Evolutionary conservation across 2,113 vertebrate species (phyloP).

Genomic region (Tor tambroides): DNA sequence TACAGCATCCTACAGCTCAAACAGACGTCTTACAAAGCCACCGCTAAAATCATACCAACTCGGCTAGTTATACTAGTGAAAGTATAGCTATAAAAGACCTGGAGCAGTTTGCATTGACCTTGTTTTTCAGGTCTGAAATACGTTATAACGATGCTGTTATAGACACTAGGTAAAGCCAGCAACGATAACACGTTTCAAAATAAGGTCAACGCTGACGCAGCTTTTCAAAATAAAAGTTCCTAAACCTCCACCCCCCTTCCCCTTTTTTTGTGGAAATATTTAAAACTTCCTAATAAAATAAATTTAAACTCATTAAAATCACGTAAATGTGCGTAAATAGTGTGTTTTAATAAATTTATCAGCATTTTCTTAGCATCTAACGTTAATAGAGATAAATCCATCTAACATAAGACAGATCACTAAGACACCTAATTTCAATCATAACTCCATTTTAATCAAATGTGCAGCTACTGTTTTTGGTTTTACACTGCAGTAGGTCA

Average conservation of each 20-base stretch:
- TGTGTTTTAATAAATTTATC: too few relatives aligned
- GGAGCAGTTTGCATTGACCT: not conserved
- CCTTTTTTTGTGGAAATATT: not conserved
- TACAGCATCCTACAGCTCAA: not conserved
- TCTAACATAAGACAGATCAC: too few relatives aligned
- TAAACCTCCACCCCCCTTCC: too few relatives aligned
- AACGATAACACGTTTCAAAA: not conserved
- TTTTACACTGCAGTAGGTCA: not conserved
- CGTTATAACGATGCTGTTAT: not conserved
- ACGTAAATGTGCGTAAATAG: not conserved
- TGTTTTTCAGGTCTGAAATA: not conserved
- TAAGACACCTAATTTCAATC: too few relatives aligned
- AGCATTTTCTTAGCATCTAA: not conserved
- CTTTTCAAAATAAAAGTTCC: slow-evolving; percentile 49
- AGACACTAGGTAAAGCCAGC: slow-evolving; percentile 29
- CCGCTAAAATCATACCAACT: not conserved
- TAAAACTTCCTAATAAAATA: not conserved
- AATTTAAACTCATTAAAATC: not conserved
- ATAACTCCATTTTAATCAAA: too few relatives aligned
- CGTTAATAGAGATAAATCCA: too few relatives aligned
- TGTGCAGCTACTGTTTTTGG: not conserved
- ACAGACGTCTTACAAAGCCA: not conserved
- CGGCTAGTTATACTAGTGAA: too few relatives aligned
- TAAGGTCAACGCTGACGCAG: not conserved
- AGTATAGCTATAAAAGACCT: not conserved